These are phyloP conservation scores for Bufotes viridis DNA, from an alignment of 2,797 vertebrate genomes.

Conservation along the genomic window DNA sequence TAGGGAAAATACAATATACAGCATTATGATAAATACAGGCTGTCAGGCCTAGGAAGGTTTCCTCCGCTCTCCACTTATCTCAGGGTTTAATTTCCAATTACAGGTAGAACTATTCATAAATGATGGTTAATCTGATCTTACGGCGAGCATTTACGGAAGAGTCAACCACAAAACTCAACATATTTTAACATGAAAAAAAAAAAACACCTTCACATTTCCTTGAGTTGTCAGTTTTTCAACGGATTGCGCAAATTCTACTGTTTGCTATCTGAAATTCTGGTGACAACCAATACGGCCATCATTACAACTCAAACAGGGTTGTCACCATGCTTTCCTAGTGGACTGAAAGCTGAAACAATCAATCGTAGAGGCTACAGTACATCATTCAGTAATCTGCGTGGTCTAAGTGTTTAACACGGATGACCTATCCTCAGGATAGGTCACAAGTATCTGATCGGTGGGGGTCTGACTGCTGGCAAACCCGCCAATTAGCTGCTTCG, in stretches of 20 bases:
- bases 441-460: too few species aligned
- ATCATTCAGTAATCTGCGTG: too few species aligned
- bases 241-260: not conserved
- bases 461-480: too few species aligned
- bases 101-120: not conserved
- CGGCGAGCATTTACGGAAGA: not conserved
- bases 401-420: too few species aligned
- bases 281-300: not conserved
- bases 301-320: not conserved
- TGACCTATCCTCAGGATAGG: too few species aligned
- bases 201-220: too few species aligned
- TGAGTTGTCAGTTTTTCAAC: too few species aligned
- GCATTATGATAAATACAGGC: not conserved
- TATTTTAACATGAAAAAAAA: too few species aligned
- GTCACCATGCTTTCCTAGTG: too few species aligned
- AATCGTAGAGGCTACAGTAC: too few species aligned
- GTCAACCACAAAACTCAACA: not conserved
- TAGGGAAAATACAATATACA: conserved; percentile 15
- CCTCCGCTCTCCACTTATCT: not conserved
- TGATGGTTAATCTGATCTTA: not conserved
- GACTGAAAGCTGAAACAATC: too few species aligned
- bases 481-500: too few species aligned
- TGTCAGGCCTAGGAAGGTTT: not conserved
- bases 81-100: not conserved
- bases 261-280: not conserved